Base-by-base conservation (phyloP, 2,797 vertebrate genomes). In the Brachyrhaphis roseni region DNA sequence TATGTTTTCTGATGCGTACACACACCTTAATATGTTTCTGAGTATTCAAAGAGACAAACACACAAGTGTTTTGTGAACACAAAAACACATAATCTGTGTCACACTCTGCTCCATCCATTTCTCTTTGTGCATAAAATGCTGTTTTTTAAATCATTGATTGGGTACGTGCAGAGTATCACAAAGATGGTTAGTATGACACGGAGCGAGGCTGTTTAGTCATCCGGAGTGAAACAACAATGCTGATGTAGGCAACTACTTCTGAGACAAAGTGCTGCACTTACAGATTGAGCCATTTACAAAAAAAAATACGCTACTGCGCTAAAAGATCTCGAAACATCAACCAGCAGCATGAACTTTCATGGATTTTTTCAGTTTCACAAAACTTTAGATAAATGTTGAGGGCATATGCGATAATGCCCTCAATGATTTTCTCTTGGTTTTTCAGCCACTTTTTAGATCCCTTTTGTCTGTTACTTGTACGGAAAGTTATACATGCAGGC, bases 141-240 rank as follows among this genome's bases (percentile, higher is more conserved):
- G 74, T 85, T 88, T 74, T 86, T 70, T 93, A 89, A 94, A 94
- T 94, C 88, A 91, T 92, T 93, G 81, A 95, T 87, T n/a, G 74
- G 36, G n/a, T 62, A 76, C 89, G 88, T 78, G 84, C 59, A 81
- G 78, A 68, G 75, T 71, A 91, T 39, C 72, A 84, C 74, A 0
- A 45, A 78, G 85, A 83, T 82, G 62, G 70, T 86, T 87, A 82
- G 88, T 85, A 49, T 72, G 82, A 93, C 86, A 90, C 53, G 47
- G 39, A 64, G 82, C 8, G 3, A 75, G 76, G 26, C 70, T 74
- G 84, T 77, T 80, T 7, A 4, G 46, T 23, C 76, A 71, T 79
- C 78, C 10, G 1, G 80, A 76, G 70, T 82, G 72, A 79, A 82
- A 85, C 78, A 36, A 36, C 51, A 13, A 49, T 74, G 79, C 71